Conservation (phyloP, 2,888 invertebrate genomes). For the Pherbina coryleti region DNA sequence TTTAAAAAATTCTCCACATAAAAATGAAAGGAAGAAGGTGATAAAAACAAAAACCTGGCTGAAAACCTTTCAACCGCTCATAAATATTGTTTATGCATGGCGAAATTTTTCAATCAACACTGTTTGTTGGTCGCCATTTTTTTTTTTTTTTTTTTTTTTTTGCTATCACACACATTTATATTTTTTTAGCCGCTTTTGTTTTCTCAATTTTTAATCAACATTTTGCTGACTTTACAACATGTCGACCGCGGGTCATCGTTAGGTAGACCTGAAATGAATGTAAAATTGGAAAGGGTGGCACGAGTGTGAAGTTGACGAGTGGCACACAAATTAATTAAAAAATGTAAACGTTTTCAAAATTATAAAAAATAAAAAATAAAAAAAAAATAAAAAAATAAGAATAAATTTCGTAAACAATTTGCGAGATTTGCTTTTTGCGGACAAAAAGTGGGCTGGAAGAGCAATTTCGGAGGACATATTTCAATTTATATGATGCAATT, state of each 20-base stretch:
- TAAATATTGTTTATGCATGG: slow-evolving; percentile 36
- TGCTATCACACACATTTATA: background rate
- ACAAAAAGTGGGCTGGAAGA: too few species aligned
- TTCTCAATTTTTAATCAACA: slow-evolving; percentile 30
- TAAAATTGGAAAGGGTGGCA: too few species aligned
- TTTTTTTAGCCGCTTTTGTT: background rate
- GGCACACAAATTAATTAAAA: slow-evolving; percentile 1
- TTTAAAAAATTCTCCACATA: background rate
- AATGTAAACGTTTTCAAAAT: background rate
- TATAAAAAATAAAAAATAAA: background rate
- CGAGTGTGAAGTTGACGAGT: background rate
- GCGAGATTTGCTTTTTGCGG: background rate
- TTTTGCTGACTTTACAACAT: slow-evolving; percentile 26
- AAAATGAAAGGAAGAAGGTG: background rate
- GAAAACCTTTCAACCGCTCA: slow-evolving; percentile 21
- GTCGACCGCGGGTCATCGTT: background rate
- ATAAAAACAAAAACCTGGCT: background rate
- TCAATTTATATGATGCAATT: too few species aligned
- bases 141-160: background rate
- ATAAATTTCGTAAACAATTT: background rate
- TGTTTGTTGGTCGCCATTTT: slow-evolving; percentile 2
- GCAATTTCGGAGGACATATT: too few species aligned
- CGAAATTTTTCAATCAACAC: slow-evolving; percentile 35
- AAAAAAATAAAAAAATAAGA: background rate
- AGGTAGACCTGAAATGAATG: too few species aligned